phyloP scores from a whole-genome alignment of 2,888 invertebrate genomes.

The Bimastos eiseni region DNA sequence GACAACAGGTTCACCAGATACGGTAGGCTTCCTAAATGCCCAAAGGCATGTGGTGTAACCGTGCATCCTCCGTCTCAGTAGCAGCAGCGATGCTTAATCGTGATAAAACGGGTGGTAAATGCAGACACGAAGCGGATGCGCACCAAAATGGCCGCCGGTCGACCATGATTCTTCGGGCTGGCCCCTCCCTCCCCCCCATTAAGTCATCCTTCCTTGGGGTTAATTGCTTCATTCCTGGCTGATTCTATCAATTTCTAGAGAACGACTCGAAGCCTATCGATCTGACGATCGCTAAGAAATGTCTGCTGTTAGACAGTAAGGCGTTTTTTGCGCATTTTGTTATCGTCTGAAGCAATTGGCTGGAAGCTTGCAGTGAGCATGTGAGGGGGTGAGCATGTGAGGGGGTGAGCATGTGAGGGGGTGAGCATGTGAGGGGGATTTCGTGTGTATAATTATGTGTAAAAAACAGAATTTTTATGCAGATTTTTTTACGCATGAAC shows the following conservation, averaged over 20 bases:
- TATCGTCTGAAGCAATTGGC: neutral
- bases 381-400: neutral
- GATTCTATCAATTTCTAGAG: slow-evolving; percentile 5
- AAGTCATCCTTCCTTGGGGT: slow-evolving; percentile 6
- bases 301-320: neutral
- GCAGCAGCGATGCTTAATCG: neutral
- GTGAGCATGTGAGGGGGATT: neutral
- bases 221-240: neutral
- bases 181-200: neutral
- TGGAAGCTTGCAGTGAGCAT: neutral
- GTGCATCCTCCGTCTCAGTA: too few species aligned
- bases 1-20: neutral
- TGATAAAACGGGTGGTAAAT: neutral
- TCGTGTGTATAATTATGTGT: too few species aligned
- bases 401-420: neutral
- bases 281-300: neutral
- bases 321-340: neutral
- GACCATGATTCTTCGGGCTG: neutral
- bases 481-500: too few species aligned
- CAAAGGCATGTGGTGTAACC: neutral
- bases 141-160: neutral
- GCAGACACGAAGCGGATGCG: too few species aligned
- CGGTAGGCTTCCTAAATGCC: neutral
- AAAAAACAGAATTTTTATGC: too few species aligned
- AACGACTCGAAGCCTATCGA: neutral